These are phyloP conservation scores for Alectura lathami DNA, from an alignment of 2,113 vertebrate genomes.

Conservation along the genomic window DNA sequence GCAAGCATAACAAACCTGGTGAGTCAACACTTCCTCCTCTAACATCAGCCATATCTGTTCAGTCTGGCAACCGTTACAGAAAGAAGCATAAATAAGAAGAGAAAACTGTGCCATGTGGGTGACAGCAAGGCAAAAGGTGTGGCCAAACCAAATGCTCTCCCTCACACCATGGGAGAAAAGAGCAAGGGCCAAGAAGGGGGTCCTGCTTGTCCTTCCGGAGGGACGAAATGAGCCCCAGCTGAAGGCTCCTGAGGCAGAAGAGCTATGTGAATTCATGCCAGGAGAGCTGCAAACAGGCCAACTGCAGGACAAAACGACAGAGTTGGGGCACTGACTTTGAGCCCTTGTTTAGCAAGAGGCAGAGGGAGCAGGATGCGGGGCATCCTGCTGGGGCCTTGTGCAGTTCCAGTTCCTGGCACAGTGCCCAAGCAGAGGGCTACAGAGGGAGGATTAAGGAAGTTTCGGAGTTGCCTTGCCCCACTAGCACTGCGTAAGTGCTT, in stretches of 20 bases:
- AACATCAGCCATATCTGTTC: not conserved
- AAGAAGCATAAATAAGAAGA: not conserved
- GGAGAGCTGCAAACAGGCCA: not conserved
- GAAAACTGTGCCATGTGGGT: not conserved
- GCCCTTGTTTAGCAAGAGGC: not conserved
- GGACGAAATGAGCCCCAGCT: not conserved
- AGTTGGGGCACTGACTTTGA: not conserved
- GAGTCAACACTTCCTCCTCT: not conserved
- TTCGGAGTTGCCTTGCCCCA: not conserved
- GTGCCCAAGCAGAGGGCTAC: not conserved
- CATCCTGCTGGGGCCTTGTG: fast-evolving
- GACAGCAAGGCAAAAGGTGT: fast-evolving
- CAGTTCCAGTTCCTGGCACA: not conserved
- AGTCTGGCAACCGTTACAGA: not conserved
- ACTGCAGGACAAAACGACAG: not conserved
- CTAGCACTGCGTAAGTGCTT: fast-evolving
- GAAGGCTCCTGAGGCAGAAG: not conserved
- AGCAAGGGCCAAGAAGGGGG: not conserved
- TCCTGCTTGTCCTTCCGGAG: not conserved
- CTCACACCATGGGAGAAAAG: not conserved
- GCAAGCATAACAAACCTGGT: not conserved
- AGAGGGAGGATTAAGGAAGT: not conserved
- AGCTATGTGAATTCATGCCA: not conserved
- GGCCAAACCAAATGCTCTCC: not conserved
- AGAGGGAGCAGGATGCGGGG: not conserved